Evolutionary conservation across 23 tunicate genomes (phyloP).

Genomic region (Botrylloides violaceus): DNA sequence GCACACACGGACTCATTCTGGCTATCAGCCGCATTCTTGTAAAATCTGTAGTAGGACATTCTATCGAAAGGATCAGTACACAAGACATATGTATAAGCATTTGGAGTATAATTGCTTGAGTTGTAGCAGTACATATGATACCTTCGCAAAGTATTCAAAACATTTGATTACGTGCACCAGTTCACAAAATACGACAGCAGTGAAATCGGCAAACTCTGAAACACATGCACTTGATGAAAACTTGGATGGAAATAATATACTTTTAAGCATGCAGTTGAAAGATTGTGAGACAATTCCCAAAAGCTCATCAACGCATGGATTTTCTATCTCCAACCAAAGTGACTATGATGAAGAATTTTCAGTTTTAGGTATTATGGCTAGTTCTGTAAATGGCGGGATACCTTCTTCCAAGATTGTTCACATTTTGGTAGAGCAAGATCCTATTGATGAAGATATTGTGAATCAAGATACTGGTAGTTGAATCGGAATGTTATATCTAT

Average conservation of each 20-base stretch:
- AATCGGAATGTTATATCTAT: too few species aligned
- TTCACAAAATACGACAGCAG: neutral
- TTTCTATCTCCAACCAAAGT: neutral
- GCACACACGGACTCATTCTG: constrained; percentile 16
- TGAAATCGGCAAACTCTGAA: neutral
- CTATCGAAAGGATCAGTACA: constrained; percentile 17
- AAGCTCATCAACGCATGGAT: neutral
- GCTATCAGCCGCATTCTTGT: constrained; percentile 12
- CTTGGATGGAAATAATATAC: neutral
- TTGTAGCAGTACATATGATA: neutral
- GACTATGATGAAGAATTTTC: neutral
- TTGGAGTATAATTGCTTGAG: constrained; percentile 13
- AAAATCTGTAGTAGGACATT: neutral
- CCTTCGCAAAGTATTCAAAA: neutral
- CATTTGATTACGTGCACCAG: neutral
- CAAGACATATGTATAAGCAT: constrained; percentile 5
- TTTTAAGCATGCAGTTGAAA: too few species aligned
- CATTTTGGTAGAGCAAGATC: neutral
- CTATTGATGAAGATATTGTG: neutral
- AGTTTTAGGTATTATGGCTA: too few species aligned
- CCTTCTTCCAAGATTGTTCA: neutral
- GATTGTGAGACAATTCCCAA: too few species aligned
- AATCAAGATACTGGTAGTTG: too few species aligned
- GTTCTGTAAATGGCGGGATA: too few species aligned
- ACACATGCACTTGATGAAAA: too few species aligned